Conservation (phyloP, 1,140 invertebrate genomes). For the Anadara kagoshimensis region DNA sequence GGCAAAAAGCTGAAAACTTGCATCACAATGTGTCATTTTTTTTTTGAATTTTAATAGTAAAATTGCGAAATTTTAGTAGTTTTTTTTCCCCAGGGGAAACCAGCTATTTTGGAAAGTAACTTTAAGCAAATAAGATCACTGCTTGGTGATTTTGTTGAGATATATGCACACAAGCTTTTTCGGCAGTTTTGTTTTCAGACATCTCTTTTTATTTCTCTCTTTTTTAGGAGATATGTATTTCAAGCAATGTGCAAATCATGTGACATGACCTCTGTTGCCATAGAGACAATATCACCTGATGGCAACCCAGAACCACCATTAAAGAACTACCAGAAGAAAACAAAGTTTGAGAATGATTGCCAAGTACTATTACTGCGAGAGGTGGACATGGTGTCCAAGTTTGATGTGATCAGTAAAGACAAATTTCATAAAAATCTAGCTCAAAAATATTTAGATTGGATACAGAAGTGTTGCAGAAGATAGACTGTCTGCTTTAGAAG, state of each 20-base stretch:
- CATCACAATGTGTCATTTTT: too few species aligned
- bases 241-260: conserved; percentile 40
- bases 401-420: conserved; percentile 26
- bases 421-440: conserved; percentile 40
- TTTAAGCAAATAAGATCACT: too few species aligned
- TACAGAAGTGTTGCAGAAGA: conserved; percentile 35
- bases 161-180: too few species aligned
- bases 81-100: too few species aligned
- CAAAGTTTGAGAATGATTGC: conserved; percentile 37
- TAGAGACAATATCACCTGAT: conserved; percentile 15
- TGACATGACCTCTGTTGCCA: conserved; percentile 18
- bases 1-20: too few species aligned
- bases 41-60: too few species aligned
- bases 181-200: too few species aligned
- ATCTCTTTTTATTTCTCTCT: neutral
- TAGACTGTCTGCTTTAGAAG: too few species aligned
- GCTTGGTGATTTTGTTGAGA: too few species aligned
- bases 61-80: too few species aligned
- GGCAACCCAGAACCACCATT: conserved; percentile 11
- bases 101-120: too few species aligned
- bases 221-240: conserved; percentile 47
- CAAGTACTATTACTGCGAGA: conserved; percentile 39
- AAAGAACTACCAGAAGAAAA: conserved; percentile 30
- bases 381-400: conserved; percentile 41
- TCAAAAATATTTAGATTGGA: conserved; percentile 50